Conservation (phyloP, 2,113 vertebrate genomes). For the Caretta caretta region DNA sequence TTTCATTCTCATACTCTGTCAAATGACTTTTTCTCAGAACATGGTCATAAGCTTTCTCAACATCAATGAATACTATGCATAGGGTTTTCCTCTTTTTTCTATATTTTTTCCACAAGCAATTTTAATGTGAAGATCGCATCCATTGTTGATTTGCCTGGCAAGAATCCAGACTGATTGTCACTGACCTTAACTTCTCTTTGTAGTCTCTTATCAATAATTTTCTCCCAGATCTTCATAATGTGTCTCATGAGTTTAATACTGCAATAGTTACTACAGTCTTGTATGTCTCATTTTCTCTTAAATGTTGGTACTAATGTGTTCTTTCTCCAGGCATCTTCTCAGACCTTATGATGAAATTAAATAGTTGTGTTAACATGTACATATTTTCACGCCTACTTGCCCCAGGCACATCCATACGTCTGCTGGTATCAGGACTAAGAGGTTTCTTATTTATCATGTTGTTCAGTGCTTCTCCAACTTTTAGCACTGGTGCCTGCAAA, state of each 20-base stretch:
- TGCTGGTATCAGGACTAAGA: neutral
- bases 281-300: neutral
- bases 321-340: neutral
- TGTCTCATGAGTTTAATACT: neutral
- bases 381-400: neutral
- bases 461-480: neutral
- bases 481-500: neutral
- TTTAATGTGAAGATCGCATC: neutral
- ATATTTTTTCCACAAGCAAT: neutral
- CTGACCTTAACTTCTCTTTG: neutral
- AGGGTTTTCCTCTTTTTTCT: neutral
- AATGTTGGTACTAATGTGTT: neutral
- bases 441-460: neutral
- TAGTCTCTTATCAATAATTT: neutral
- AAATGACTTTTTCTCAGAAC: neutral
- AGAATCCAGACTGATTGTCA: neutral
- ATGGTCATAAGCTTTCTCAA: neutral
- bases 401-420: neutral
- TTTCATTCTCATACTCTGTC: neutral
- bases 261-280: neutral
- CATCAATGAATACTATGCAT: too few species aligned
- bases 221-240: neutral
- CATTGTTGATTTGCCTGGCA: neutral
- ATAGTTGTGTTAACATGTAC: neutral
- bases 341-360: neutral